Percentiles rank a stretch among this genome's conserved stretches.
phyloP scores from a whole-genome alignment of 2,797 vertebrate species.

The Graptemys geographica region DNA sequence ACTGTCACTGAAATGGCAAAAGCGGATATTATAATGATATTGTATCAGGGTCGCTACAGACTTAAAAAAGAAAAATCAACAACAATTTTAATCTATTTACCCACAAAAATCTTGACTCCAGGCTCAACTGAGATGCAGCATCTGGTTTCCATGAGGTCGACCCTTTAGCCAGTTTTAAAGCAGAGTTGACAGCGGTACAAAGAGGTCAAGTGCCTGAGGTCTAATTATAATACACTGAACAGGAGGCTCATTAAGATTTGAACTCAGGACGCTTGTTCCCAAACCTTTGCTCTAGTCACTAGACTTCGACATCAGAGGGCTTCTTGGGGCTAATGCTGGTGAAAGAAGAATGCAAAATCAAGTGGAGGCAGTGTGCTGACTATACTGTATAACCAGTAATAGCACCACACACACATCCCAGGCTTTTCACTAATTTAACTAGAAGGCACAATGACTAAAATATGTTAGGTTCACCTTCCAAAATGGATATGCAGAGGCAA shows the following conservation, averaged over 20 bases:
- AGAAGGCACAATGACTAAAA: conserved; percentile 54
- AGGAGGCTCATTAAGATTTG: conserved; percentile 74
- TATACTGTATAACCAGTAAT: conserved; percentile 49
- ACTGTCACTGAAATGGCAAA: conserved; percentile 37
- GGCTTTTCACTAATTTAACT: conserved; percentile 47
- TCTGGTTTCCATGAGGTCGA: conserved; percentile 46
- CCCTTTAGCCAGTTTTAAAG: conserved; percentile 76
- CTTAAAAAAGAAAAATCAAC: conserved; percentile 18
- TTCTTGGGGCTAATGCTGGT: conserved; percentile 46
- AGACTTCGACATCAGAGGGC: conserved; percentile 37
- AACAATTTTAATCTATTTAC: conserved; percentile 65
- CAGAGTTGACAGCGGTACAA: conserved; percentile 70
- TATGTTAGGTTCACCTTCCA: background rate
- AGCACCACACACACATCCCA: background rate
- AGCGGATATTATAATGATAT: conserved; percentile 34
- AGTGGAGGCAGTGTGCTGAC: background rate
- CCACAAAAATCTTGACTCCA: background rate
- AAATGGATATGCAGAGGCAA: conserved; percentile 55
- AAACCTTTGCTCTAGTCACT: conserved; percentile 62
- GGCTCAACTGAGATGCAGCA: background rate
- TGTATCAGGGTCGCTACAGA: conserved; percentile 44
- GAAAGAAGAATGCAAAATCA: conserved; percentile 28
- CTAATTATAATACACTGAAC: conserved; percentile 40
- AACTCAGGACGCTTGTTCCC: conserved; percentile 49
- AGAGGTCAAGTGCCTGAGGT: conserved; percentile 71